phyloP scores from a whole-genome alignment of 2,888 invertebrate species.

The Helobdella robusta region DNA sequence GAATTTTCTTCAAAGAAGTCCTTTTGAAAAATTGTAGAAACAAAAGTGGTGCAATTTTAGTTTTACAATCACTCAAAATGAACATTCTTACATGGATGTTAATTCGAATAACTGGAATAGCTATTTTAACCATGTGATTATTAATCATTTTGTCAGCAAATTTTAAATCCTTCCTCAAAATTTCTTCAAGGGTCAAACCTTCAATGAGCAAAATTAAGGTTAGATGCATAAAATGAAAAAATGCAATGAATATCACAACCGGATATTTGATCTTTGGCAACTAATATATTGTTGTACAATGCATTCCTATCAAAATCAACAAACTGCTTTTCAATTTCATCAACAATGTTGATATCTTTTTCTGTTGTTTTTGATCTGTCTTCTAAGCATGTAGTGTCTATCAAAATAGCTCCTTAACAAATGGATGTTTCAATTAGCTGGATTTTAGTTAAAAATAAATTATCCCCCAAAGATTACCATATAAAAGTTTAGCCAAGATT shows the following conservation, averaged over 20 bases:
- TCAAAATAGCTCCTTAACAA: conserved; percentile 61
- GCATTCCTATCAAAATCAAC: conserved; percentile 50
- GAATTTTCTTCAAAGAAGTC: no score
- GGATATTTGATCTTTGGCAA: conserved; percentile 62
- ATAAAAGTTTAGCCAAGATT: neutral
- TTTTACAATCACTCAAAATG: no score
- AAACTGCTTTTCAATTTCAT: conserved; percentile 50
- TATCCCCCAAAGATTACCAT: neutral
- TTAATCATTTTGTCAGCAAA: no score
- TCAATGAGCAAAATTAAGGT: no score
- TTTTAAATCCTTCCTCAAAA: conserved; percentile 13
- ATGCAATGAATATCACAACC: no score
- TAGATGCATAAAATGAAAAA: no score
- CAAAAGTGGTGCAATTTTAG: no score
- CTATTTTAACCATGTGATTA: no score
- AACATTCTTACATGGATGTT: no score
- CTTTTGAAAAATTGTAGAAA: no score
- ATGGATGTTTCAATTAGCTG: neutral
- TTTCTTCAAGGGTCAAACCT: conserved; percentile 31
- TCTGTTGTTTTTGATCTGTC: conserved; percentile 60
- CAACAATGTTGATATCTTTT: conserved; percentile 58
- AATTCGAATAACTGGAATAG: no score
- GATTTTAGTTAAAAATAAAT: no score
- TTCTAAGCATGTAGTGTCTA: conserved; percentile 71
- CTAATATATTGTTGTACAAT: conserved; percentile 54